A percentile compares a stretch with the other conserved stretches of the same genome.
Conservation (phyloP, 2,888 invertebrate species). For the Druceiella hillmani region DNA sequence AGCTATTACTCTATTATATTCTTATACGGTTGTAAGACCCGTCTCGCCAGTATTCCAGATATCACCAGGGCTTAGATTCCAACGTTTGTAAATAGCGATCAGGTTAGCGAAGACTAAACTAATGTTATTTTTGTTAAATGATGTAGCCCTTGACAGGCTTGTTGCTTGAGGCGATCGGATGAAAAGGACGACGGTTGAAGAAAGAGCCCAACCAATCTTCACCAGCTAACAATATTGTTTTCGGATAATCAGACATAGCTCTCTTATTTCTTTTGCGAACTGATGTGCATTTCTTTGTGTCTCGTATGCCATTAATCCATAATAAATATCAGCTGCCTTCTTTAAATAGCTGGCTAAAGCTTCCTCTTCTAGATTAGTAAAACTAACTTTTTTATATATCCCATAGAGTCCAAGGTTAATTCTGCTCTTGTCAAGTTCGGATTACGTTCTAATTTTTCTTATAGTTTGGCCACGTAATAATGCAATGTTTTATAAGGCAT, state of each 20-base stretch:
- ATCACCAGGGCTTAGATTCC: constrained; percentile 3
- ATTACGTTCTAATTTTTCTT: constrained; percentile 7
- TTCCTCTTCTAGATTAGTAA: constrained; percentile 16
- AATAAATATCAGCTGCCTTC: constrained; percentile 14
- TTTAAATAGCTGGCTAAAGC: constrained; percentile 10
- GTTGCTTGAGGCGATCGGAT: constrained; percentile 14
- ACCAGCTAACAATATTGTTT: constrained; percentile 8
- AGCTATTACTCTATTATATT: too few species aligned
- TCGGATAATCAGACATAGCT: constrained; percentile 9
- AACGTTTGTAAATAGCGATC: background rate
- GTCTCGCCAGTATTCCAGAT: too few species aligned
- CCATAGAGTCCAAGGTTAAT: constrained; percentile 12
- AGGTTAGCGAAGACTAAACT: constrained; percentile 14
- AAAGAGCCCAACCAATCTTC: constrained; percentile 8
- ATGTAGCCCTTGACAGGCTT: constrained; percentile 13
- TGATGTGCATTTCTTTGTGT: too few species aligned
- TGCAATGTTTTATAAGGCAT: constrained; percentile 13
- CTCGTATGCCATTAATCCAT: constrained; percentile 12
- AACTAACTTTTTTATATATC: constrained; percentile 16
- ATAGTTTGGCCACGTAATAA: constrained; percentile 6
- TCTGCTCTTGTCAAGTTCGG: constrained; percentile 10
- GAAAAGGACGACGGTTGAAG: constrained; percentile 5
- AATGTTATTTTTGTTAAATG: constrained; percentile 15
- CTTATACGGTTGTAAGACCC: too few species aligned
- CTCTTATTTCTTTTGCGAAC: too few species aligned